Conservation (phyloP, 2,888 invertebrate genomes). For the Eumerus sabulonum region DNA sequence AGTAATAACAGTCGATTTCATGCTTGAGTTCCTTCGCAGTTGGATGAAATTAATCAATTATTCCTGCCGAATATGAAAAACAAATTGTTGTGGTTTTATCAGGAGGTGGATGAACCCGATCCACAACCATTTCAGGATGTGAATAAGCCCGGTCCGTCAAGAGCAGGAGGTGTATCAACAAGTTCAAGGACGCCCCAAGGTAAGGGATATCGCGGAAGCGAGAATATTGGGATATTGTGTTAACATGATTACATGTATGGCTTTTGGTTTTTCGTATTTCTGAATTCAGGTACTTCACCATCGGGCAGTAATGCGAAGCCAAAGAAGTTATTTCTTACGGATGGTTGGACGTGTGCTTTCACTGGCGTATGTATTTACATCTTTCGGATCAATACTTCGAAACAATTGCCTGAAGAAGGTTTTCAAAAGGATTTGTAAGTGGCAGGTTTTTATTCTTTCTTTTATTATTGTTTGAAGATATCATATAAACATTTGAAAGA, state of each 20-base stretch:
- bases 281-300: conserved; percentile 77
- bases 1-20: not conserved
- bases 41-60: conserved; percentile 92
- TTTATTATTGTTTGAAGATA: not conserved
- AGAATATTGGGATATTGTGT: too few species aligned
- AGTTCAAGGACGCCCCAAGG: conserved; percentile 79
- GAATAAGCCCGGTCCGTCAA: conserved; percentile 80
- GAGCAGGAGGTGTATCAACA: conserved; percentile 79
- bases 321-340: conserved; percentile 90
- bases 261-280: too few species aligned
- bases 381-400: conserved; percentile 89
- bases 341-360: conserved; percentile 89
- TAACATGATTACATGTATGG: too few species aligned
- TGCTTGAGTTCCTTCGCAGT: conserved; percentile 78
- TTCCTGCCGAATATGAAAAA: conserved; percentile 92
- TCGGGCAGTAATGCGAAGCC: conserved; percentile 79
- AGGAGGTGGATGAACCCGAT: conserved; percentile 88
- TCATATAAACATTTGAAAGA: not conserved
- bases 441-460: conserved; percentile 17
- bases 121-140: conserved; percentile 75
- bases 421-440: conserved; percentile 90
- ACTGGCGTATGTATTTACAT: conserved; percentile 92
- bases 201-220: conserved; percentile 51
- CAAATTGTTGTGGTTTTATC: conserved; percentile 93
- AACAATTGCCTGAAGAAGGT: conserved; percentile 94